Evolutionary conservation across 1,140 invertebrate species (phyloP).

Genomic region (Tetramorium parvispinum): DNA sequence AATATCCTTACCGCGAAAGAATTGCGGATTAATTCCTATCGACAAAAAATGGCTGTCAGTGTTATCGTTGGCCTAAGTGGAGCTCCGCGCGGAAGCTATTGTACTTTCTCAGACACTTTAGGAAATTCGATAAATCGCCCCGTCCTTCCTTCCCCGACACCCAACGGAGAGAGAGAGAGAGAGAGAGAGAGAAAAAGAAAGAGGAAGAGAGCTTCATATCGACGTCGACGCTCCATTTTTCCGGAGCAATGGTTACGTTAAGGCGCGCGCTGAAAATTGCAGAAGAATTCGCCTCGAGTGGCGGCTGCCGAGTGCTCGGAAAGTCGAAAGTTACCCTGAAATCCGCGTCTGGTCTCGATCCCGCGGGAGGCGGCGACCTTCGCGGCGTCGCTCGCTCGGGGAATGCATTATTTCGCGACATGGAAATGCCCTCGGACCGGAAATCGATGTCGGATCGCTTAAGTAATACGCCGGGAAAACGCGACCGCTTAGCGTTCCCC

Average conservation of each 20-base stretch:
- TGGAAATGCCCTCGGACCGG: slow-evolving; percentile 57
- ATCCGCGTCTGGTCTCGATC: slow-evolving; percentile 51
- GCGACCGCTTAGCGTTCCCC: slow-evolving; percentile 48
- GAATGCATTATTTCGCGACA: slow-evolving; percentile 58
- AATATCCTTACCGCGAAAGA: not conserved
- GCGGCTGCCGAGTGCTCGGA: slow-evolving; percentile 24
- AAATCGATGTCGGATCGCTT: slow-evolving; percentile 59
- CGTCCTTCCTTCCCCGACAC: not conserved
- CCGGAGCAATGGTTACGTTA: slow-evolving; percentile 38
- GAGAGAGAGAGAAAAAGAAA: not conserved
- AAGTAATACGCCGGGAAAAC: slow-evolving; percentile 58
- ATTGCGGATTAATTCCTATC: slow-evolving; percentile 29
- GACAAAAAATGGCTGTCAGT: slow-evolving; percentile 25
- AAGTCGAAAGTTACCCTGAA: slow-evolving; percentile 57
- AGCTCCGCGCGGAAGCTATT: slow-evolving; percentile 22
- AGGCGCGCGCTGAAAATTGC: slow-evolving; percentile 50
- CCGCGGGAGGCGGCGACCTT: slow-evolving; percentile 55
- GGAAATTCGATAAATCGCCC: slow-evolving; percentile 49
- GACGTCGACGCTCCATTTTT: slow-evolving; percentile 37
- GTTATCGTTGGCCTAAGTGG: slow-evolving; percentile 39
- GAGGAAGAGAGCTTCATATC: slow-evolving; percentile 3
- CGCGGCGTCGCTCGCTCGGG: slow-evolving; percentile 49
- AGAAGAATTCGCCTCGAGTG: slow-evolving; percentile 46
- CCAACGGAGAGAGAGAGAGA: not conserved
- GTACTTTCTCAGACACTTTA: slow-evolving; percentile 43